Evolutionary conservation across 2,888 invertebrate genomes (phyloP).

Genomic region (Synergus itoensis): DNA sequence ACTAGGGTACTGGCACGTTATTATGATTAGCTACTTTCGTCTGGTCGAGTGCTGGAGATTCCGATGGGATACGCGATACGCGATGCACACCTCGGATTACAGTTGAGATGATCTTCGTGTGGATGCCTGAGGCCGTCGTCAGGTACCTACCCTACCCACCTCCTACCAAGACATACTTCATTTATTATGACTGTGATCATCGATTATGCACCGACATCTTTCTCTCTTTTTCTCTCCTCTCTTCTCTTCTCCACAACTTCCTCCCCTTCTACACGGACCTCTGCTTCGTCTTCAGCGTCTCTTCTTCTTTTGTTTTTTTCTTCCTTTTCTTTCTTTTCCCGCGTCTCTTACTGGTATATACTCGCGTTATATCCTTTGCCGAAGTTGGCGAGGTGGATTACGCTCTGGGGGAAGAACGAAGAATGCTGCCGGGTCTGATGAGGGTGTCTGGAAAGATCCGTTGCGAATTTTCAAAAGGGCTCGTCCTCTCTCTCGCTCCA

Average conservation of each 20-base stretch:
- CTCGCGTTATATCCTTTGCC: constrained; percentile 45
- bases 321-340: constrained; percentile 43
- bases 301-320: constrained; percentile 20
- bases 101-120: constrained; percentile 73
- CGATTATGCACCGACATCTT: constrained; percentile 75
- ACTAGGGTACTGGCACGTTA: constrained; percentile 71
- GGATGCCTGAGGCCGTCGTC: constrained; percentile 74
- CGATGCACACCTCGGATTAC: constrained; percentile 77
- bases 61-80: constrained; percentile 77
- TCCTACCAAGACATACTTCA: constrained; percentile 74
- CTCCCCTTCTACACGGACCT: constrained; percentile 15
- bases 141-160: constrained; percentile 70
- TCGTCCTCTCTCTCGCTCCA: constrained; percentile 48
- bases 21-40: constrained; percentile 77
- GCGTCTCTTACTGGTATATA: constrained; percentile 48
- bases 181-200: constrained; percentile 78
- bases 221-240: constrained; percentile 49
- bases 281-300: constrained; percentile 42
- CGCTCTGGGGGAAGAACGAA: constrained; percentile 45
- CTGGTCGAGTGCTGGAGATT: constrained; percentile 72
- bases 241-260: constrained; percentile 20
- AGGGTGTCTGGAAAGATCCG: constrained; percentile 66
- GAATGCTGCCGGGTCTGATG: constrained; percentile 61
- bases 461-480: constrained; percentile 68
- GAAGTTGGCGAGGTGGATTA: constrained; percentile 36